Evolutionary conservation across 2,113 vertebrate species (phyloP), one percentile per base, ranked within the genome.

Genomic region (Microcebus murinus): DNA sequence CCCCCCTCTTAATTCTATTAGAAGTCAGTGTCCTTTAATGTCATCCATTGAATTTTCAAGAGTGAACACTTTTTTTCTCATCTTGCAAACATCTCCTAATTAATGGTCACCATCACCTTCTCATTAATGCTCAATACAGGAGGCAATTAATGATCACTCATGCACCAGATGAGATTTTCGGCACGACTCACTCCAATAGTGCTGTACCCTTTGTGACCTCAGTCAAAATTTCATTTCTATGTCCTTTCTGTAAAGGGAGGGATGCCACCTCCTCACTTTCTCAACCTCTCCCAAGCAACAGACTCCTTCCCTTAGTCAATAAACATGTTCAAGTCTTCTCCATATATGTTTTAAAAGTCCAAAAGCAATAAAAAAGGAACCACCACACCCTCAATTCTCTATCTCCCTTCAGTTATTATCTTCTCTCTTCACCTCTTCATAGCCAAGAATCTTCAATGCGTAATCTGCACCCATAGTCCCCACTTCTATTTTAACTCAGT

Each of bases 101-200:
- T 97, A 98, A 97, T 93, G 97, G 91, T 94, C 87, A 97, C 48
- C 67, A 91, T 70, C 0, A 11, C 93, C 93, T 96, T 89, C 92
- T 97, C 89, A 96, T 96, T 97, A 97, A 93, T 95, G 93, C 96
- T 96, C 93, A 95, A 87, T 93, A 88, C 73, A 97, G 87, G 63
- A 97, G 83, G 80, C 94, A 97, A 96, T 98, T 97, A 98, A 97
- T 97, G 93, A 96, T 97, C 89, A 95, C 95, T 97, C 95, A 97
- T 89, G 95, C 73, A 98, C 95, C 94, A 84, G 90, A 94, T 95
- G 92, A 97, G 74, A 96, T 94, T 92, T 95, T 90, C 63, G 95
- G 57, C 84, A 96, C 7, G 3, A 61, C 42, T 96, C 90, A 86
- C 55, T 91, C 68, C 50, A 92, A 76, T 29, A 96, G 50, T 92